Conservation (phyloP, 2,113 vertebrate species). For the Ondatra zibethicus region DNA sequence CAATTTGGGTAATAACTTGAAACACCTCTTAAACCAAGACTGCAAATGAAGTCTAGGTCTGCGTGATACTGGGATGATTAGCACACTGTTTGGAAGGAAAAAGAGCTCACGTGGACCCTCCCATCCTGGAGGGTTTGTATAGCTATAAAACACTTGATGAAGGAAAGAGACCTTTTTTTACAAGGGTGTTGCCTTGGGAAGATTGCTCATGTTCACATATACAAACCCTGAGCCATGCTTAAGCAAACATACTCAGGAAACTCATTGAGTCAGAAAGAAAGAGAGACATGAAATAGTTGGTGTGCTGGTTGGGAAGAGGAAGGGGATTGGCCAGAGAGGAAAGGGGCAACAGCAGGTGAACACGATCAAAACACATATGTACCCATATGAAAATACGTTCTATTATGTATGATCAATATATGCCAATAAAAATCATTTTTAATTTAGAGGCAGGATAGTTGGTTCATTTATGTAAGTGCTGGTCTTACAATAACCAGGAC, state of each 20-base stretch:
- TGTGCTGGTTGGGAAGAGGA: neutral
- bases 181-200: neutral
- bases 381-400: neutral
- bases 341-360: neutral
- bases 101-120: neutral
- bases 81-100: neutral
- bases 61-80: neutral
- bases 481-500: neutral
- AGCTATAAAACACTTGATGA: neutral
- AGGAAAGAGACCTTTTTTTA: neutral
- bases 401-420: neutral
- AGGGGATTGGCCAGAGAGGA: neutral
- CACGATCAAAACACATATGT: neutral
- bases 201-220: neutral
- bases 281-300: too few species aligned
- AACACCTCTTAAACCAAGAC: neutral
- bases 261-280: neutral
- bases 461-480: neutral
- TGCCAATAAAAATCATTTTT: neutral
- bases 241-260: neutral
- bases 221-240: neutral
- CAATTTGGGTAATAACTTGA: neutral
- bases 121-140: neutral
- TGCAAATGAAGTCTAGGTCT: neutral
- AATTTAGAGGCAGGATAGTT: neutral